A percentile compares a stretch with the other conserved stretches of the same genome.
phyloP scores from a whole-genome alignment of 2,797 vertebrate genomes.

The Chromobotia macracanthus region DNA sequence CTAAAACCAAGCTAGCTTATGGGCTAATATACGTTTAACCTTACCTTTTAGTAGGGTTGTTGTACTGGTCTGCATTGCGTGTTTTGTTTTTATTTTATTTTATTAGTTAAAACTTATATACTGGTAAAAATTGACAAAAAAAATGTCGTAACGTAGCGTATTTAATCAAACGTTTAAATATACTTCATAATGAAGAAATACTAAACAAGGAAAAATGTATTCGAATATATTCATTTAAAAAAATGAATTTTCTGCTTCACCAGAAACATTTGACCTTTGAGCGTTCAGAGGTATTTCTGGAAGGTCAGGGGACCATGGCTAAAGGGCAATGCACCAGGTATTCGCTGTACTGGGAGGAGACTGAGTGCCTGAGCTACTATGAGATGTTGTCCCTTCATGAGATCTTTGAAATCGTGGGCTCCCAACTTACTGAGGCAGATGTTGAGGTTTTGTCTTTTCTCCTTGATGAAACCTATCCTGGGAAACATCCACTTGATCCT shows the following conservation, averaged over 20 bases:
- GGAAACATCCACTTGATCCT: slow-evolving; percentile 78
- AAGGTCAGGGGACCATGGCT: slow-evolving; percentile 66
- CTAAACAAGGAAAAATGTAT: background rate
- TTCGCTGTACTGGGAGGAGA: slow-evolving; percentile 85
- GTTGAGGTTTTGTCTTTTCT: slow-evolving; percentile 87
- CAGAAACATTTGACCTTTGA: slow-evolving; percentile 30
- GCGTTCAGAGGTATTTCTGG: slow-evolving; percentile 19
- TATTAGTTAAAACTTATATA: background rate
- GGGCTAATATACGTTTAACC: background rate
- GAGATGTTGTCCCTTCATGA: slow-evolving; percentile 89
- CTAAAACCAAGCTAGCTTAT: background rate
- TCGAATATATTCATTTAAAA: background rate
- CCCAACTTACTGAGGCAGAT: slow-evolving; percentile 86
- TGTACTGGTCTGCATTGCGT: too few species aligned
- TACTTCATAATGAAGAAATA: too few species aligned
- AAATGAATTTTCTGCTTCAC: slow-evolving; percentile 4
- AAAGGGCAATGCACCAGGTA: slow-evolving; percentile 61
- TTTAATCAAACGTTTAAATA: too few species aligned
- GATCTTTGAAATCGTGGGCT: slow-evolving; percentile 87
- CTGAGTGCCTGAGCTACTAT: slow-evolving; percentile 86
- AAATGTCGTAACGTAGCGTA: too few species aligned
- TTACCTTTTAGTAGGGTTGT: background rate
- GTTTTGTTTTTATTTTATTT: background rate
- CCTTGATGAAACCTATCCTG: slow-evolving; percentile 80
- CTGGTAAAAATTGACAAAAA: too few species aligned